phyloP scores from a whole-genome alignment of 2,888 invertebrate genomes.

The Psylliodes chrysocephalus region DNA sequence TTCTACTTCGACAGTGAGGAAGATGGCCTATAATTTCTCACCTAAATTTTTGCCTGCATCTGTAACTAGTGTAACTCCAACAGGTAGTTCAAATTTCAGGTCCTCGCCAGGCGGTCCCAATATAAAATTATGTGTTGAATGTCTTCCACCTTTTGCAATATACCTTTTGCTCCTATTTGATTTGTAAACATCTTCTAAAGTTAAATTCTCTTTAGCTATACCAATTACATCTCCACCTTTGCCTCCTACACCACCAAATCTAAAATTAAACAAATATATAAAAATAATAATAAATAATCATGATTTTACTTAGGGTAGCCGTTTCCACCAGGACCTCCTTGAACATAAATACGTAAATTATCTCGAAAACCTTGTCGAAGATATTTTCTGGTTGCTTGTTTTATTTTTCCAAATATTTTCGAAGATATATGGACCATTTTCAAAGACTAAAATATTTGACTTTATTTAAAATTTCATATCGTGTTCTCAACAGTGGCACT shows the following conservation, averaged over 20 bases:
- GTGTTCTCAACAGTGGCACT: no score
- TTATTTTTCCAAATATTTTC: slow-evolving; percentile 62
- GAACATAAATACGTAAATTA: slow-evolving; percentile 79
- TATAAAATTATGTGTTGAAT: slow-evolving; percentile 79
- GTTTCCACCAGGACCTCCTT: slow-evolving; percentile 85
- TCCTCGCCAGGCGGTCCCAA: slow-evolving; percentile 81
- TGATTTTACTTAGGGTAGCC: slow-evolving; percentile 70
- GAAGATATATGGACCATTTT: slow-evolving; percentile 49
- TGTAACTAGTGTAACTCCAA: slow-evolving; percentile 80
- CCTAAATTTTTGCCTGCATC: slow-evolving; percentile 74
- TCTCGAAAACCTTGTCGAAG: slow-evolving; percentile 76
- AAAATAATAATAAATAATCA: background rate
- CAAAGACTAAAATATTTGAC: no score
- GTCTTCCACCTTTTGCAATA: slow-evolving; percentile 76
- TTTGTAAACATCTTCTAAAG: slow-evolving; percentile 67
- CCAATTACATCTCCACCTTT: slow-evolving; percentile 88
- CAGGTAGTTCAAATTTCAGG: slow-evolving; percentile 78
- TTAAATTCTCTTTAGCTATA: slow-evolving; percentile 71
- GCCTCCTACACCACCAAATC: slow-evolving; percentile 91
- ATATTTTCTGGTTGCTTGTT: slow-evolving; percentile 67
- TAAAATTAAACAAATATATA: slow-evolving; percentile 60
- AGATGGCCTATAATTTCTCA: no score
- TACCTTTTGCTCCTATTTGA: slow-evolving; percentile 70
- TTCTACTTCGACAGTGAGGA: no score
- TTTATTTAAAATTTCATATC: no score